Evolutionary conservation across 2,113 vertebrate species (phyloP).

Genomic region (Daboia siamensis): DNA sequence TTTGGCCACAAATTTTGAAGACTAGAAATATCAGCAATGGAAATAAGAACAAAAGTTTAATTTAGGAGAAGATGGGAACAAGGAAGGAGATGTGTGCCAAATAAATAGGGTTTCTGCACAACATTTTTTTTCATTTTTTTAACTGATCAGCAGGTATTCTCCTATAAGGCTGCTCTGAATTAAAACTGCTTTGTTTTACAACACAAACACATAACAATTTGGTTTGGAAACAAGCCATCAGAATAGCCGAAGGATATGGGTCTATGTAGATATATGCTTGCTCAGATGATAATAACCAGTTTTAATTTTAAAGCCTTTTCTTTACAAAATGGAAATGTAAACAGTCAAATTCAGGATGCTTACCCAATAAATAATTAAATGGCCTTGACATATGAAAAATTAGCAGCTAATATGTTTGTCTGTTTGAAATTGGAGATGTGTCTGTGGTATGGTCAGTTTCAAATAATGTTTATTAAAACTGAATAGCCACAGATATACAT

Average conservation of each 20-base stretch:
- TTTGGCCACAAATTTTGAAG: background rate
- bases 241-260: constrained; percentile 18
- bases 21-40: background rate
- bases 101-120: background rate
- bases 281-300: constrained; percentile 12
- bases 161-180: background rate
- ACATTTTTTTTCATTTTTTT: background rate
- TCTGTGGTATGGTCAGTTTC: background rate
- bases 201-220: background rate
- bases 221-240: constrained; percentile 39
- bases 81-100: background rate
- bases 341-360: constrained; percentile 9
- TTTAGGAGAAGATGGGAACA: background rate
- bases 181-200: background rate
- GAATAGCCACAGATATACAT: constrained; percentile 1
- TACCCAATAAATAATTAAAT: background rate
- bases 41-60: background rate
- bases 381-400: background rate
- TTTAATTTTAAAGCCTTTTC: background rate
- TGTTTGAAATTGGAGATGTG: background rate
- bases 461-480: constrained; percentile 2
- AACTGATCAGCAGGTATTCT: background rate
- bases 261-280: background rate
- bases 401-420: constrained; percentile 30
- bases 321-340: constrained; percentile 24